phyloP scores from a whole-genome alignment of 1,140 invertebrate species.

The Solenopsis fugax region DNA sequence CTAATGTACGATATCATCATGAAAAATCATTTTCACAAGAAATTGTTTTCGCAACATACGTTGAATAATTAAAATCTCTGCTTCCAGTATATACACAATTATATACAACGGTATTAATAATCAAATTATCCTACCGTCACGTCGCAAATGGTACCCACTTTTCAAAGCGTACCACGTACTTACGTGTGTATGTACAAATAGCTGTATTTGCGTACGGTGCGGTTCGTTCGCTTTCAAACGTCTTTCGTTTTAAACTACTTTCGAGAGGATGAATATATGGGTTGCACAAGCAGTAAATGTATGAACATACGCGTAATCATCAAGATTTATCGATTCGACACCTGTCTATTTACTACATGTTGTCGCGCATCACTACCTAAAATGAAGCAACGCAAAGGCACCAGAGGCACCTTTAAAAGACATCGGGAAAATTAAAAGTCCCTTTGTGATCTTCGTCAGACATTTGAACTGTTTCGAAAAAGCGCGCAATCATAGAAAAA shows the following conservation, averaged over 20 bases:
- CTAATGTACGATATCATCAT: neutral
- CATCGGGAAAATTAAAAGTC: neutral
- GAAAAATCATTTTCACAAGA: neutral
- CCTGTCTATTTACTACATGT: neutral
- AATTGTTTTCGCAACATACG: neutral
- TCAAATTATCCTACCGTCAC: neutral
- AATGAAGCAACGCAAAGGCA: neutral
- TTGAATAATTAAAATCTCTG: constrained; percentile 28
- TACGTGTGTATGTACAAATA: neutral
- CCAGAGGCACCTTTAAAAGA: neutral
- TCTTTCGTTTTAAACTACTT: constrained; percentile 16
- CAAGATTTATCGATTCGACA: constrained; percentile 24
- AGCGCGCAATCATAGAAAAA: neutral
- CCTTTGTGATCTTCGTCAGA: neutral
- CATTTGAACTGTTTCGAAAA: neutral
- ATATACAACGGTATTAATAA: neutral
- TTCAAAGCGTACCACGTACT: constrained; percentile 30
- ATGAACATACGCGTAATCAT: neutral
- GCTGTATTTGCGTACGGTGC: constrained; percentile 47
- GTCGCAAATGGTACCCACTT: neutral
- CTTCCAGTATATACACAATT: neutral
- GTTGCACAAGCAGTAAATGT: neutral
- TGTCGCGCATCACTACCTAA: neutral
- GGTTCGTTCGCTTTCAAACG: constrained; percentile 40
- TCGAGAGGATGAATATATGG: constrained; percentile 1